Evolutionary conservation across 2,113 vertebrate genomes (phyloP), one percentile per base, ranked within the genome.

Genomic region (Trematomus loennbergii): DNA sequence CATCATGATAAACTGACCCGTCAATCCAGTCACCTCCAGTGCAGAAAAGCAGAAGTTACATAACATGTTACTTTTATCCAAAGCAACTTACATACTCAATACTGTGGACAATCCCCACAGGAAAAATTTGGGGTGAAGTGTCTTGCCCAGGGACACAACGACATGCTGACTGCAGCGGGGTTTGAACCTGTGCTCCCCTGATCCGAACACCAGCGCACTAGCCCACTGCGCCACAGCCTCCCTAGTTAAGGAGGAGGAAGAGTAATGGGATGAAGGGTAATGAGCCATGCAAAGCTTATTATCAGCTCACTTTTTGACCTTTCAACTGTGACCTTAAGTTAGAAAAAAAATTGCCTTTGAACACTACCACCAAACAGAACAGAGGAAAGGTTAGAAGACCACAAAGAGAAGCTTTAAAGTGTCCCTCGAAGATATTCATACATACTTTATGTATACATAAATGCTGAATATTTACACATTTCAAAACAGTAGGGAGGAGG

Each of bases 321-420:
- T 87, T 92, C 55, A 92, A 79, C 82, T 88, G n/a, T 80, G 86
- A 90, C 79, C 86, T 78, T 22, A 46, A 58, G 61, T 48, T 12
- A 20, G 13, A 75, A 69, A 75, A 29, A 18, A 62, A 15, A 7
- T 15, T 4, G 20, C 46, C 36, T 60, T n/a, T 57, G 43, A 75
- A 75, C 68, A 67, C 66, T 55, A 50, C 48, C 4, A 22, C 16
- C 2, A 48, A 68, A 55, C 48, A 75, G 36, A 40, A 40, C 9
- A 15, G 12, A 53, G 59, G 16, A 69, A 74, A 11, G 16, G 29
- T 33, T 13, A 54, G 7, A 81, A 40, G 33, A 62, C 16, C 0
- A 79, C 79, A 87, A 75, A 75, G 60, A 67, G 43, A 77, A n/a
- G 57, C 18, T 81, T 79, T 62, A 17, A 60, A 77, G 45, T 2